A percentile compares a stretch with the other conserved stretches of the same genome.
Conservation (phyloP, 2,797 vertebrate species). For the Myripristis jacobus region DNA sequence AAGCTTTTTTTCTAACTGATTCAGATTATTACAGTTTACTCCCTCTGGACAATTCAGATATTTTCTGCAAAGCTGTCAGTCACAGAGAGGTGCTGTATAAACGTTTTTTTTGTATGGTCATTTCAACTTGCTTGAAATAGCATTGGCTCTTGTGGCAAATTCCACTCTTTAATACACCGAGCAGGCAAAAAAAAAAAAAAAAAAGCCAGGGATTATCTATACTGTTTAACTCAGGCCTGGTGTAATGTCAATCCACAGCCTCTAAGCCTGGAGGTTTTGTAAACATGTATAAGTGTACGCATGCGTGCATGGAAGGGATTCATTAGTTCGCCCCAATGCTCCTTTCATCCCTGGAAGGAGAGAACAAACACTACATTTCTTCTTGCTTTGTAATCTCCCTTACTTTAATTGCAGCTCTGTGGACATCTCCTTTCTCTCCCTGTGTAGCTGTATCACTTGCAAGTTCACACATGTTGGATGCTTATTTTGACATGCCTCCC, state of each 20-base stretch:
- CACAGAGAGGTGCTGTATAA: not conserved
- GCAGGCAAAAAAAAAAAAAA: conserved; percentile 21
- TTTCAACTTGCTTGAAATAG: not conserved
- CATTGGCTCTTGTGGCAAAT: not conserved
- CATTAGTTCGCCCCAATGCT: conserved; percentile 6
- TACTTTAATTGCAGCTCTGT: conserved; percentile 44
- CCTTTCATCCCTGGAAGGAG: conserved; percentile 28
- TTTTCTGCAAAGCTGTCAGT: not conserved
- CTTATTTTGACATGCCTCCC: conserved; percentile 64
- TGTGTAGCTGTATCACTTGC: conserved; percentile 16
- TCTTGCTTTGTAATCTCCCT: conserved; percentile 16
- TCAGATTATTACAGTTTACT: not conserved
- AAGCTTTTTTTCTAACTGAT: too few species aligned
- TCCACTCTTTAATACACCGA: not conserved
- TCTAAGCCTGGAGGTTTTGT: not conserved
- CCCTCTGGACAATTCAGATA: not conserved
- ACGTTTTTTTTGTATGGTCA: not conserved
- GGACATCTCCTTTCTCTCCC: conserved; percentile 34
- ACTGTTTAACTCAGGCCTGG: conserved; percentile 5
- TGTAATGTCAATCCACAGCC: not conserved
- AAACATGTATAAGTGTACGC: conserved; percentile 8
- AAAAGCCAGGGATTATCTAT: not conserved
- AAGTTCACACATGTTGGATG: conserved; percentile 64
- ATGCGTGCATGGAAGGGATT: not conserved
- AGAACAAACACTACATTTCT: conserved; percentile 27